Percentiles rank a stretch among this genome's conserved stretches.
Conservation (phyloP, 2,888 invertebrate species). For the Leucoptera coffeella region DNA sequence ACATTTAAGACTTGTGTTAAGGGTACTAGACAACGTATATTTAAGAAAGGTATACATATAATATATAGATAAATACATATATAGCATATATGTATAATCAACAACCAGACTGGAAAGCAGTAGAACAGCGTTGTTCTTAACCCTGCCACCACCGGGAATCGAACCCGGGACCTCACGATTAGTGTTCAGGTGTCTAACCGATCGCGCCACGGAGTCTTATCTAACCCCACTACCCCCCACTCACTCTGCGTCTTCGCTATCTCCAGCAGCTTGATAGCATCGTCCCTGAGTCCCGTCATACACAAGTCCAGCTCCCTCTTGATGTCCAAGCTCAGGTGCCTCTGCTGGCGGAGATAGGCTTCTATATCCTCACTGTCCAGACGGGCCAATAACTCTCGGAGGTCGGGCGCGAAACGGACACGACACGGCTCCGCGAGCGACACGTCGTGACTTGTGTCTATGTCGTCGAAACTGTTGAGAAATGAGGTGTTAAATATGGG, state of each 20-base stretch:
- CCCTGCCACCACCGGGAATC: too few species aligned
- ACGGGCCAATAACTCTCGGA: constrained; percentile 29
- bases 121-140: not conserved
- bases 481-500: too few species aligned
- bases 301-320: constrained; percentile 63
- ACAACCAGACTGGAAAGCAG: not conserved
- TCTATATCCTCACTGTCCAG: too few species aligned
- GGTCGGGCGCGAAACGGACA: constrained; percentile 68
- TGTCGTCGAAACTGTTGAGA: too few species aligned
- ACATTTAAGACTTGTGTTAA: too few species aligned
- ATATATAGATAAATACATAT: too few species aligned
- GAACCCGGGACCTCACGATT: not conserved
- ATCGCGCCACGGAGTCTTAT: too few species aligned
- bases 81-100: too few species aligned
- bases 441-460: too few species aligned
- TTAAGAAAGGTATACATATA: too few species aligned
- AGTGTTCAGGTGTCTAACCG: not conserved
- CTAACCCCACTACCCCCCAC: not conserved
- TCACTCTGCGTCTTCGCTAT: too few species aligned
- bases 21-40: too few species aligned
- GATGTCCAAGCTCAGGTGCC: constrained; percentile 49
- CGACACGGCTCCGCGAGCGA: constrained; percentile 18
- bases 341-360: constrained; percentile 15
- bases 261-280: constrained; percentile 66
- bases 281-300: constrained; percentile 58